phyloP scores from a whole-genome alignment of 2,113 vertebrate genomes.

The Colaptes auratus region DNA sequence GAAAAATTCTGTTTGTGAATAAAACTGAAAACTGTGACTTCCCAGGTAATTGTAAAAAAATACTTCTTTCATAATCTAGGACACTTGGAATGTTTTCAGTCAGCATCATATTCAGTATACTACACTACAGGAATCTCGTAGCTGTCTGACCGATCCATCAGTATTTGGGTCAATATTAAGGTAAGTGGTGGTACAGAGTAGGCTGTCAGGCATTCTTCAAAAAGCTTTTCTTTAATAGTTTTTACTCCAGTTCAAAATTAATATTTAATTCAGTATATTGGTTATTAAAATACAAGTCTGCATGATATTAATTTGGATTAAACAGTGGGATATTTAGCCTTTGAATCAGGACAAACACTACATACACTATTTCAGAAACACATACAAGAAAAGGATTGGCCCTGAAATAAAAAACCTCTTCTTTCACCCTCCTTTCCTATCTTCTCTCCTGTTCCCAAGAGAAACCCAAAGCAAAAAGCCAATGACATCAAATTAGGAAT shows the following conservation, averaged over 20 bases:
- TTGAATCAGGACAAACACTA: background rate
- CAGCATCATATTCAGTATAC: background rate
- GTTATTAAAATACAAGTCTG: background rate
- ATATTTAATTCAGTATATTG: background rate
- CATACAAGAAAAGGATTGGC: background rate
- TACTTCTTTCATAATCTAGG: background rate
- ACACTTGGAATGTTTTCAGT: background rate
- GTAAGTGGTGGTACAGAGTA: background rate
- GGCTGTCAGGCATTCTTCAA: background rate
- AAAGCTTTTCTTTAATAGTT: background rate
- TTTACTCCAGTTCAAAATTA: background rate
- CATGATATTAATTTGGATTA: background rate
- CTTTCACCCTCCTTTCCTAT: background rate
- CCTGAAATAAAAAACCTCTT: background rate
- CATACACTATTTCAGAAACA: background rate
- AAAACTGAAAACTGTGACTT: background rate
- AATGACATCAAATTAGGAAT: conserved; percentile 2
- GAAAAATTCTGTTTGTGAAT: background rate
- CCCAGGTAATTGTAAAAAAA: background rate
- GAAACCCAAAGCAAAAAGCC: background rate
- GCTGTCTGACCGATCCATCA: background rate
- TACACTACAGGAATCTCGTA: background rate
- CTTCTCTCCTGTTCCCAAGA: background rate
- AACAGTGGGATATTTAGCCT: background rate
- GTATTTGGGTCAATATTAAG: background rate